Conservation (phyloP, 2,797 vertebrate species). For the Artibeus jamaicensis region DNA sequence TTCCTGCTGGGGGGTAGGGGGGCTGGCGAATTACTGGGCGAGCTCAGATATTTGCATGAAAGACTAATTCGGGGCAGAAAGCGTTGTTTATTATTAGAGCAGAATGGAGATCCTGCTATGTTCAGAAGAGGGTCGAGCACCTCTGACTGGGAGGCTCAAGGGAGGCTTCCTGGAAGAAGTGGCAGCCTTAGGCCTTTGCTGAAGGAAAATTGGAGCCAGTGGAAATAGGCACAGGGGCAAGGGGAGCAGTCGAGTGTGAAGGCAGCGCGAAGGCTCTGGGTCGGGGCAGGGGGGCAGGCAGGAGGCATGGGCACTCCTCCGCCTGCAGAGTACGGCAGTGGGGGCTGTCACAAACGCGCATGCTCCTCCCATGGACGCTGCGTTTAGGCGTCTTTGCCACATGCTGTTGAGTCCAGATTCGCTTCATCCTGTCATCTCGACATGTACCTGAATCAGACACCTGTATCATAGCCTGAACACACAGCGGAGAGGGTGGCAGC, state of each 20-base stretch:
- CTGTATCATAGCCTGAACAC: not conserved
- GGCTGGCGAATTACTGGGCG: not conserved
- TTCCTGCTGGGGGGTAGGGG: not conserved
- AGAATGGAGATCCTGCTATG: not conserved
- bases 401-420: accelerated
- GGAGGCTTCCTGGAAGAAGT: not conserved
- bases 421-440: accelerated
- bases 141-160: not conserved
- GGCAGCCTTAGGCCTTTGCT: not conserved
- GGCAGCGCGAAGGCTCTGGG: not conserved
- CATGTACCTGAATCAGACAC: not conserved
- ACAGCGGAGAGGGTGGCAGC: not conserved
- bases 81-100: not conserved
- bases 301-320: accelerated
- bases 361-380: accelerated
- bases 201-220: not conserved
- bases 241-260: not conserved
- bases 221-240: not conserved
- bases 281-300: too few relatives aligned
- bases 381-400: accelerated
- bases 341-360: accelerated
- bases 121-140: not conserved
- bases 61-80: not conserved
- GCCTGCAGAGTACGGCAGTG: not conserved
- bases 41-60: not conserved